These are phyloP conservation scores for Tenrec ecaudatus DNA, from an alignment of 2,113 vertebrate species.

Conservation along the genomic window DNA sequence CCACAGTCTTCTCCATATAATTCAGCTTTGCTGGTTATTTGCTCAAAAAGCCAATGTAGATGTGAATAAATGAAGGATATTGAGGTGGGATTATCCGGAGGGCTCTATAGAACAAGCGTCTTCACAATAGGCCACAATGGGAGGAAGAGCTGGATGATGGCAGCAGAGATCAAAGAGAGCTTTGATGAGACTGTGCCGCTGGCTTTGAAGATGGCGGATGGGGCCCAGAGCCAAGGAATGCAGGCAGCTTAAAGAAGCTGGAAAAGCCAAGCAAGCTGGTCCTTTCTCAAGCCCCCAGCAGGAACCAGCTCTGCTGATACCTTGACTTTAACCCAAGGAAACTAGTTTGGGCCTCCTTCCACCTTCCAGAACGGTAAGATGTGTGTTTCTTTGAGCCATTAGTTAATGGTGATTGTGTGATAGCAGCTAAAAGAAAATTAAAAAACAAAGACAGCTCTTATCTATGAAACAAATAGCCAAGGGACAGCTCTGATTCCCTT, in stretches of 20 bases:
- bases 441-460: neutral
- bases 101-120: neutral
- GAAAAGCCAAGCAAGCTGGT: neutral
- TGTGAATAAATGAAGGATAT: neutral
- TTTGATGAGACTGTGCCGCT: neutral
- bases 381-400: too few species aligned
- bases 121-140: neutral
- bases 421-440: neutral
- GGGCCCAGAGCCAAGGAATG: neutral
- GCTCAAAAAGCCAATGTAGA: neutral
- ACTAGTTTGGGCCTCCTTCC: constrained; percentile 44
- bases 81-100: neutral
- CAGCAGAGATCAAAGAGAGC: constrained; percentile 49
- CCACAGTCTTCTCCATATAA: too few species aligned
- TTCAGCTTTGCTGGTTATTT: too few species aligned
- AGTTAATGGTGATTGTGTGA: neutral
- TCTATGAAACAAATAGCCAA: too few species aligned
- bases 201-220: constrained; percentile 40
- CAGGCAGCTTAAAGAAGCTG: neutral
- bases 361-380: constrained; percentile 1
- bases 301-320: neutral
- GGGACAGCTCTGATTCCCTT: neutral
- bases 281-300: neutral
- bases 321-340: constrained; percentile 10
- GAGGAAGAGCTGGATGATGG: neutral